These are phyloP conservation scores for Salminus brasiliensis DNA, from an alignment of 2,113 vertebrate genomes.

Conservation along the genomic window DNA sequence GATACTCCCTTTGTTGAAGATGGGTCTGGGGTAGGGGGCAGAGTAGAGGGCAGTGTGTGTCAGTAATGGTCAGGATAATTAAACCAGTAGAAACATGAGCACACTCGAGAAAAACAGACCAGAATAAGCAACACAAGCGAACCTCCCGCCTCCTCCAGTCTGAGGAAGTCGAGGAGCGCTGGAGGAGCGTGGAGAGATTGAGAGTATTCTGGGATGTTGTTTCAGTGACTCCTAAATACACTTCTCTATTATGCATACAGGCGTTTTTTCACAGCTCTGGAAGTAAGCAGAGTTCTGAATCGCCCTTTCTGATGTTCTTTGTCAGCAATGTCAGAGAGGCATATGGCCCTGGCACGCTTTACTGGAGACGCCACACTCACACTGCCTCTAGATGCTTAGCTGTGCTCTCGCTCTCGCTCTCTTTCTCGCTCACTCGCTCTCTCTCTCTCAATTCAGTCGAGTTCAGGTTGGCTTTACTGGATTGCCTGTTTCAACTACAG, in stretches of 20 bases:
- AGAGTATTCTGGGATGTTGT: slow-evolving; percentile 5
- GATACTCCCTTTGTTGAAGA: neutral
- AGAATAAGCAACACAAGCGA: neutral
- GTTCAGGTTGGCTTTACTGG: too few species aligned
- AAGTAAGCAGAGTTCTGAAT: slow-evolving; percentile 37
- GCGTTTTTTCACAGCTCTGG: slow-evolving; percentile 35
- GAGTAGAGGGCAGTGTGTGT: neutral
- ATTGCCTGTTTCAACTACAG: too few species aligned
- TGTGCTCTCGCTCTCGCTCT: slow-evolving; percentile 9
- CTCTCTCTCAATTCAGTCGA: neutral
- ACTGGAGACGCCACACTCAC: slow-evolving; percentile 49
- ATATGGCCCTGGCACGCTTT: slow-evolving; percentile 50
- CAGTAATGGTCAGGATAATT: slow-evolving; percentile 22
- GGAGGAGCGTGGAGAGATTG: too few species aligned
- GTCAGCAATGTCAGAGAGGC: slow-evolving; percentile 41
- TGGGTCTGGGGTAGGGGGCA: slow-evolving; percentile 13
- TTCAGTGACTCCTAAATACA: neutral
- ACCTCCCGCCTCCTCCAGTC: neutral
- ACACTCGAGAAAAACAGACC: neutral
- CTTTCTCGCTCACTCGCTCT: neutral
- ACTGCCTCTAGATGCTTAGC: slow-evolving; percentile 10
- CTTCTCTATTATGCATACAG: slow-evolving; percentile 33
- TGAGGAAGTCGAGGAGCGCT: neutral
- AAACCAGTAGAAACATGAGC: slow-evolving; percentile 20
- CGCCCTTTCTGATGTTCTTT: slow-evolving; percentile 51